A percentile compares a stretch with the other conserved stretches of the same genome.
phyloP scores from a whole-genome alignment of 2,797 vertebrate genomes.

The Lemur catta region DNA sequence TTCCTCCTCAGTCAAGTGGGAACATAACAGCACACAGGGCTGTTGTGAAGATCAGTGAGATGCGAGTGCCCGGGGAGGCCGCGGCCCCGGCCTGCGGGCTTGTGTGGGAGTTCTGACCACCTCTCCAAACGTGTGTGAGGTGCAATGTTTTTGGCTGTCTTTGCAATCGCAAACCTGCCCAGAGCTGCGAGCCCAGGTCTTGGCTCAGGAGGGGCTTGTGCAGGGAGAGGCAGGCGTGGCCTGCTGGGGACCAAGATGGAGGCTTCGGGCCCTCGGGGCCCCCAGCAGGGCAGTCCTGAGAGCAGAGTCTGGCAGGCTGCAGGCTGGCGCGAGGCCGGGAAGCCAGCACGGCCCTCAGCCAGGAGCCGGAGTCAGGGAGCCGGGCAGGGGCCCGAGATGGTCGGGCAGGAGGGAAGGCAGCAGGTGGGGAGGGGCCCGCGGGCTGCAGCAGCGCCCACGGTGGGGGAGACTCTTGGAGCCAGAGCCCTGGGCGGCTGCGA shows the following conservation, averaged over 20 bases:
- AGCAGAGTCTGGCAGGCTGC: background rate
- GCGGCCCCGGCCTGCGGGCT: background rate
- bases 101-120: accelerated
- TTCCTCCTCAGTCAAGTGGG: background rate
- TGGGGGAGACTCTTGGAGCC: background rate
- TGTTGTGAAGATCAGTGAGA: background rate
- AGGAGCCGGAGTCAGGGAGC: background rate
- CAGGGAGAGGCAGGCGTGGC: background rate
- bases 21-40: too few relatives aligned
- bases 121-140: background rate
- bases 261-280: too few relatives aligned
- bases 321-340: background rate
- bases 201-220: background rate
- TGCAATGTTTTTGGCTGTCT: background rate
- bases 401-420: too few relatives aligned
- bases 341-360: background rate
- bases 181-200: background rate
- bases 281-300: too few relatives aligned
- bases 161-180: background rate
- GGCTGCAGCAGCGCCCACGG: background rate
- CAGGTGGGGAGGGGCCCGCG: background rate
- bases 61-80: accelerated
- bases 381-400: too few relatives aligned
- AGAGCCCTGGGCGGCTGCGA: background rate
- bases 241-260: background rate